Conservation (phyloP, 2,888 invertebrate species). For the Colostygia pectinataria region DNA sequence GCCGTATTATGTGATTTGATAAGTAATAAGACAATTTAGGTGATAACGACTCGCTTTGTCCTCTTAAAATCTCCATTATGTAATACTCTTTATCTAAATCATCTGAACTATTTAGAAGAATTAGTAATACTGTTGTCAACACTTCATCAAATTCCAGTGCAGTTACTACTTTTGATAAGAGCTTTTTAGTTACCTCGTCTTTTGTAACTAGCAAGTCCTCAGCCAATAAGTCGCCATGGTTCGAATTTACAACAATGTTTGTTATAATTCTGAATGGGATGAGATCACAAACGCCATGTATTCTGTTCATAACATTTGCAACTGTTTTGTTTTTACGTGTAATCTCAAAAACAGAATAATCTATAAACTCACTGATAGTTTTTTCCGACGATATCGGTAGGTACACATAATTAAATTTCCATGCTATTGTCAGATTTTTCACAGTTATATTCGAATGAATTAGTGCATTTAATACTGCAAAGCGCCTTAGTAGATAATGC, state of each 20-base stretch:
- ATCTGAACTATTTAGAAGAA: conserved; percentile 51
- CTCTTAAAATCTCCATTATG: conserved; percentile 60
- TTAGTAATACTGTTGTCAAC: conserved; percentile 59
- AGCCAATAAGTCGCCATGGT: conserved; percentile 21
- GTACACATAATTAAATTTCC: conserved; percentile 76
- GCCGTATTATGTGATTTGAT: conserved; percentile 54
- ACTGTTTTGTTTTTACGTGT: background rate
- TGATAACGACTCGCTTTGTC: conserved; percentile 60
- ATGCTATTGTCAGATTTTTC: conserved; percentile 67
- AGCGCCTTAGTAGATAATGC: conserved; percentile 55
- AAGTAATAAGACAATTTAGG: conserved; percentile 56
- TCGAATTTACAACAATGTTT: conserved; percentile 40
- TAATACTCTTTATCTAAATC: conserved; percentile 46
- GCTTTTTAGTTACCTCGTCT: conserved; percentile 50
- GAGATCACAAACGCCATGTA: conserved; percentile 58
- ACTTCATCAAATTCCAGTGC: conserved; percentile 68
- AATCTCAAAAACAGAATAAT: conserved; percentile 23
- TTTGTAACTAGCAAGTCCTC: conserved; percentile 41
- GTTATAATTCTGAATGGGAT: conserved; percentile 61
- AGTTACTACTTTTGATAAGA: conserved; percentile 58
- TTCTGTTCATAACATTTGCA: conserved; percentile 35
- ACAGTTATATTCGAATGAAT: conserved; percentile 61
- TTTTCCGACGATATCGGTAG: conserved; percentile 67
- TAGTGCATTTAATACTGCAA: conserved; percentile 61
- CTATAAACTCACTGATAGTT: conserved; percentile 63